Percentiles rank a stretch among this genome's conserved stretches.
Conservation (phyloP, 2,113 vertebrate species). For the Prunella fulvescens region DNA sequence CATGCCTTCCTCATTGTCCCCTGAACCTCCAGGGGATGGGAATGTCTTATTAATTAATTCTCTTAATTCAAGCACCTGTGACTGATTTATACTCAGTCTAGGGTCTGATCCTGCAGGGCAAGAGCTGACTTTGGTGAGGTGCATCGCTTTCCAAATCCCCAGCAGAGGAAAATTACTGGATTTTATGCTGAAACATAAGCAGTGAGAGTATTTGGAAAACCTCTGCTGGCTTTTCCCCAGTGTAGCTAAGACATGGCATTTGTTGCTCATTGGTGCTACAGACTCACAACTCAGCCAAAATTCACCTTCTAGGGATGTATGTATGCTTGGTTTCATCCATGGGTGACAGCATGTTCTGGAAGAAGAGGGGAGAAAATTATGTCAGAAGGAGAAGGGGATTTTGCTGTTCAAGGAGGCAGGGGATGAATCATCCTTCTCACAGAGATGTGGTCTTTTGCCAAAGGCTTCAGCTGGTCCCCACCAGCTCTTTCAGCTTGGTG, state of each 20-base stretch:
- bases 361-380: neutral
- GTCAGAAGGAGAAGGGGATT: neutral
- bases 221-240: neutral
- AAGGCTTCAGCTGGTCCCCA: neutral
- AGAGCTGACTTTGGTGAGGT: neutral
- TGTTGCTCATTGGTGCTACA: neutral
- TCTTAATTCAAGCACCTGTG: conserved; percentile 33
- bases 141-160: neutral
- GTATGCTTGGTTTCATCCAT: neutral
- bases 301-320: neutral
- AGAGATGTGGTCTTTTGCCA: neutral
- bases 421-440: neutral
- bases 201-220: neutral
- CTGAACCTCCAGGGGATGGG: conserved; percentile 19
- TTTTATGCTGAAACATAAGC: neutral
- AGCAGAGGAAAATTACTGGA: neutral
- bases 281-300: neutral
- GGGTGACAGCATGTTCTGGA: accelerated
- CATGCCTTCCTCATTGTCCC: neutral
- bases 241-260: neutral
- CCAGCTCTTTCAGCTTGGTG: neutral
- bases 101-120: neutral
- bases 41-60: conserved; percentile 29
- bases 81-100: conserved; percentile 34
- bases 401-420: neutral